These are phyloP conservation scores for Amiota communis DNA, from an alignment of 2,888 invertebrate species.

Conservation along the genomic window DNA sequence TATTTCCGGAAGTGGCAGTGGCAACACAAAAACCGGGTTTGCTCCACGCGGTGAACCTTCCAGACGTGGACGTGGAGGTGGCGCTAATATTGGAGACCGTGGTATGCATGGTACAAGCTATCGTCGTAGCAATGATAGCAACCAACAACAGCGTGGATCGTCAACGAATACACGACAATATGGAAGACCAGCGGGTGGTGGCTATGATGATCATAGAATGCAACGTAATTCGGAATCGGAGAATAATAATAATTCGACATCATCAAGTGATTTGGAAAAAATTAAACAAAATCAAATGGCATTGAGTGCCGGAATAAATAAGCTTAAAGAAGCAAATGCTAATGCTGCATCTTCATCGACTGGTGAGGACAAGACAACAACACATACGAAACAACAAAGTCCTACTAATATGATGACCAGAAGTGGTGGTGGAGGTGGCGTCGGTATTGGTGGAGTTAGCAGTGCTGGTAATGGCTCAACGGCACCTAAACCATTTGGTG, in stretches of 20 bases:
- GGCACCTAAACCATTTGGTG: not conserved
- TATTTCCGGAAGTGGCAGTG: constrained; percentile 39
- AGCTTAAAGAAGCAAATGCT: constrained; percentile 57
- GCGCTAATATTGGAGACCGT: constrained; percentile 71
- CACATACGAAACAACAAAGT: constrained; percentile 57
- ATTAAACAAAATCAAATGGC: constrained; percentile 80
- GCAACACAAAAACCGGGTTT: constrained; percentile 79
- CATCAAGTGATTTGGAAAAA: constrained; percentile 76
- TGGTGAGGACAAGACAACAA: constrained; percentile 46
- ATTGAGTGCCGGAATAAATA: constrained; percentile 78
- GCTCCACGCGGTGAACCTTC: constrained; percentile 92
- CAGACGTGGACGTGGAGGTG: constrained; percentile 84
- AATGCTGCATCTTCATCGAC: constrained; percentile 18
- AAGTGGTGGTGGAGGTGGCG: constrained; percentile 50
- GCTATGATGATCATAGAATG: constrained; percentile 65
- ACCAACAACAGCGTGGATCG: constrained; percentile 29
- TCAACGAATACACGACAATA: constrained; percentile 12
- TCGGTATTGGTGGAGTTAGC: constrained; percentile 39
- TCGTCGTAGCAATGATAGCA: constrained; percentile 70
- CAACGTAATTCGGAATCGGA: constrained; percentile 69
- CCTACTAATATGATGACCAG: constrained; percentile 55
- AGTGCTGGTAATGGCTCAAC: constrained; percentile 35
- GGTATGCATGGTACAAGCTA: constrained; percentile 66
- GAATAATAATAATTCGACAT: constrained; percentile 34
- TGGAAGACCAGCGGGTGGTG: constrained; percentile 30